A percentile compares a stretch with the other conserved stretches of the same genome.
phyloP scores from a whole-genome alignment of 2,888 invertebrate genomes.

The Clusia tigrina region DNA sequence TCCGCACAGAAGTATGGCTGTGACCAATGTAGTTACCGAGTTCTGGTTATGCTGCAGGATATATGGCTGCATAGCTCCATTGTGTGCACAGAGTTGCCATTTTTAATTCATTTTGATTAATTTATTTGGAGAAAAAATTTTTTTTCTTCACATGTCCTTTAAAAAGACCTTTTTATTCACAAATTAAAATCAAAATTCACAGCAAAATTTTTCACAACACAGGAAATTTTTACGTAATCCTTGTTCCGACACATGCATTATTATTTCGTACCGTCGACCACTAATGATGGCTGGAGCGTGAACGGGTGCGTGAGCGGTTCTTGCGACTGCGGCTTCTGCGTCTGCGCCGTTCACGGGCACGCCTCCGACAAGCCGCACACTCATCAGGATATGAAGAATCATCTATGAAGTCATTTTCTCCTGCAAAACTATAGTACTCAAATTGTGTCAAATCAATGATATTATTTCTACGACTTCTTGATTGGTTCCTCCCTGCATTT shows the following conservation, averaged over 20 bases:
- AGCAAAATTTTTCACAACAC: neutral
- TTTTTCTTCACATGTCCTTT: neutral
- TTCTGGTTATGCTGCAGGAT: neutral
- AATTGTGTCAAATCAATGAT: neutral
- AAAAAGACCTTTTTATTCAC: neutral
- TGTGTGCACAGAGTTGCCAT: constrained; percentile 5
- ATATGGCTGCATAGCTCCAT: neutral
- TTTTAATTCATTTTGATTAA: neutral
- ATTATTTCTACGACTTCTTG: no score
- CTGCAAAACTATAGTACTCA: neutral
- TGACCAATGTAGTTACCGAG: constrained; percentile 5
- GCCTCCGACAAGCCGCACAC: neutral
- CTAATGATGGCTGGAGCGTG: neutral
- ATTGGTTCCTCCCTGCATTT: neutral
- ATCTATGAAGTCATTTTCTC: neutral
- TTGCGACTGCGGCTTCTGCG: neutral
- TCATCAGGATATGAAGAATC: neutral
- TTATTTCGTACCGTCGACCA: neutral
- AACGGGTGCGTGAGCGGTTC: neutral
- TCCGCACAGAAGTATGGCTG: neutral
- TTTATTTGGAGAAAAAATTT: neutral
- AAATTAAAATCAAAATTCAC: neutral
- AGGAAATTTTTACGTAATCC: neutral
- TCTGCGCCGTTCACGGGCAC: neutral
- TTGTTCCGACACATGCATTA: neutral